Conservation (phyloP, 2,113 vertebrate genomes). For the Trogon surrucura region DNA sequence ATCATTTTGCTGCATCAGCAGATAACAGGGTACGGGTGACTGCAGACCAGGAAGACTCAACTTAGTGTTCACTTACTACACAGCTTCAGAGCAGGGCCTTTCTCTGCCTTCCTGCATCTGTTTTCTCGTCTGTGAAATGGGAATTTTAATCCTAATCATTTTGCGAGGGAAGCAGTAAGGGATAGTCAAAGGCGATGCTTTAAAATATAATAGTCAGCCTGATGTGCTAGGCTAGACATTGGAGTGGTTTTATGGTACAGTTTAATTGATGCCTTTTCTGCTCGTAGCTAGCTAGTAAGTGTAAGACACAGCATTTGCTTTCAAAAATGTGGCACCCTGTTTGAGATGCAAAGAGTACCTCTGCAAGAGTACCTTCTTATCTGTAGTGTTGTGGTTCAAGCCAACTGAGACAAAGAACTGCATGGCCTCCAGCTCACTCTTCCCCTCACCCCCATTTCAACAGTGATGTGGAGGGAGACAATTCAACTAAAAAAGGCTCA, state of each 20-base stretch:
- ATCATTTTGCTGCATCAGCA: constrained; percentile 39
- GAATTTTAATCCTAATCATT: constrained; percentile 48
- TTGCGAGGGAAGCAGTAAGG: background rate
- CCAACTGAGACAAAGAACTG: too few relatives aligned
- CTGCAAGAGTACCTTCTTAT: background rate
- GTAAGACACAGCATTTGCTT: background rate
- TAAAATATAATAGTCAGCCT: background rate
- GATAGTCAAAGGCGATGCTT: background rate
- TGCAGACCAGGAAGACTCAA: background rate
- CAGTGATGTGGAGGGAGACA: too few relatives aligned
- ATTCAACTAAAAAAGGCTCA: too few relatives aligned
- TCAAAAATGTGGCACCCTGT: background rate
- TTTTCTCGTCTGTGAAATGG: constrained; percentile 48
- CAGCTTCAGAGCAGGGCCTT: background rate
- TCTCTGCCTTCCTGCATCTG: background rate
- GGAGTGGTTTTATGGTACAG: background rate
- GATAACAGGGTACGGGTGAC: background rate
- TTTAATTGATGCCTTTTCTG: background rate
- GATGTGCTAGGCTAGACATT: background rate
- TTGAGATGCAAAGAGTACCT: background rate
- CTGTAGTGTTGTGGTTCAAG: too few relatives aligned
- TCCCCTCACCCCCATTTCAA: too few relatives aligned
- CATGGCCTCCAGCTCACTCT: too few relatives aligned
- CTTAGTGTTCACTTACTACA: background rate
- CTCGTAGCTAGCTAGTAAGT: background rate